phyloP scores from a whole-genome alignment of 2,888 invertebrate genomes.

The Petrolisthes manimaculis region DNA sequence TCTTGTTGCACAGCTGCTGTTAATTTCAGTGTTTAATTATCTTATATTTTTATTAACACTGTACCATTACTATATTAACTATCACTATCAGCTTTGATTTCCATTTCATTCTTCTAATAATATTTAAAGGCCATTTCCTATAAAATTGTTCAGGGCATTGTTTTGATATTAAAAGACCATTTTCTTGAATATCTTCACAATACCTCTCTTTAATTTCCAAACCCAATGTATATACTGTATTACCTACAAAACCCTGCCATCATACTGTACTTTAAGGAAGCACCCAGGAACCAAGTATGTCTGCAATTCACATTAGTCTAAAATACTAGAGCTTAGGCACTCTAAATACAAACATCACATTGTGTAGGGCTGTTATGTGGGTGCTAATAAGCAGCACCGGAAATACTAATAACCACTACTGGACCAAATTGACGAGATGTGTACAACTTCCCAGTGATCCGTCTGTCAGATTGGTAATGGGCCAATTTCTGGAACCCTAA shows the following conservation, averaged over 20 bases:
- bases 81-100: too few species aligned
- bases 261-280: not conserved
- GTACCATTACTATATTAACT: too few species aligned
- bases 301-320: constrained; percentile 39
- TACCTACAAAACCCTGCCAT: too few species aligned
- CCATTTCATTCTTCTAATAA: too few species aligned
- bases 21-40: not conserved
- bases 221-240: too few species aligned
- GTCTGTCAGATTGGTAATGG: constrained; percentile 26
- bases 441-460: constrained; percentile 46
- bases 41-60: too few species aligned
- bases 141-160: too few species aligned
- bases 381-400: constrained; percentile 53
- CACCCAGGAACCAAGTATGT: constrained; percentile 38
- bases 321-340: constrained; percentile 64
- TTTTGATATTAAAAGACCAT: too few species aligned
- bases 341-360: constrained; percentile 64
- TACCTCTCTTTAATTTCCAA: too few species aligned
- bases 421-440: constrained; percentile 61
- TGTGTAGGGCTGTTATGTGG: constrained; percentile 61
- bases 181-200: too few species aligned
- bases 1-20: not conserved
- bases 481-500: constrained; percentile 1
- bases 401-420: constrained; percentile 58
- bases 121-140: too few species aligned